phyloP scores from a whole-genome alignment of 2,797 vertebrate genomes.

The Tympanoctomys barrerae region DNA sequence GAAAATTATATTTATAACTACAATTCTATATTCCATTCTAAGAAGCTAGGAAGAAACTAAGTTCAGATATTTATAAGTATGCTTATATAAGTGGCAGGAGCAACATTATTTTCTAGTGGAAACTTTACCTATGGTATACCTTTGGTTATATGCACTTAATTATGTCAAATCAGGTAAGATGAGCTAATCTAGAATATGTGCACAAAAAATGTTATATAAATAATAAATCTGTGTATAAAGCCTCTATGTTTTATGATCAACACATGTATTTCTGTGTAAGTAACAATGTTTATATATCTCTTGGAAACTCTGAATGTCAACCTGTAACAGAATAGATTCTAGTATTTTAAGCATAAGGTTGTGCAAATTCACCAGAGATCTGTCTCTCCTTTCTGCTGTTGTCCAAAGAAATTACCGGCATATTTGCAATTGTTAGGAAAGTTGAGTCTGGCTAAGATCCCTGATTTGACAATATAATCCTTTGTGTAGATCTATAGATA shows the following conservation, averaged over 20 bases:
- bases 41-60: neutral
- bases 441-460: neutral
- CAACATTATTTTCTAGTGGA: neutral
- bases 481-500: neutral
- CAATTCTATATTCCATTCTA: neutral
- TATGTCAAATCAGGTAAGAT: neutral
- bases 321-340: neutral
- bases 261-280: neutral
- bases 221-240: neutral
- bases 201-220: neutral
- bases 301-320: neutral
- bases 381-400: fast-evolving
- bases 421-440: neutral
- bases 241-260: neutral
- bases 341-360: neutral
- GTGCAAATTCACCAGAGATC: neutral
- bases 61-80: neutral
- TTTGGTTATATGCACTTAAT: neutral
- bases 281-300: neutral
- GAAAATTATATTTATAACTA: neutral
- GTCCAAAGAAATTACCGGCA: neutral
- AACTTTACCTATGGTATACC: neutral
- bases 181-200: neutral
- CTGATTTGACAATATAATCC: neutral
- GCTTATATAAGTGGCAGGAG: neutral